Evolutionary conservation across 2,113 vertebrate species (phyloP).

Genomic region (Gasterosteus nipponicus): DNA sequence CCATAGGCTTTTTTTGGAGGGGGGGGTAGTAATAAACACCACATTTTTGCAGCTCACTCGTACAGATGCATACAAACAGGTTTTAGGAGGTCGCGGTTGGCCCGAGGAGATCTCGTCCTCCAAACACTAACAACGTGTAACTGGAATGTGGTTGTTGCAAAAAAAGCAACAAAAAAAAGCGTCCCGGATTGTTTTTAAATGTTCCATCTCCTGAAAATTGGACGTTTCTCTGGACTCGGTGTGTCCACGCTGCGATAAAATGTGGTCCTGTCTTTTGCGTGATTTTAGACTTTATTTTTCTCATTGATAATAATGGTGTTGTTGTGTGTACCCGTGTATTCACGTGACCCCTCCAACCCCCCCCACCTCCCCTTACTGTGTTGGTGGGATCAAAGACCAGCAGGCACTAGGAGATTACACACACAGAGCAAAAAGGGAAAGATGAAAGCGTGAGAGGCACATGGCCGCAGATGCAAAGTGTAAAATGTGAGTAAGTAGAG

Average conservation of each 20-base stretch:
- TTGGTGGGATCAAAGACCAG: constrained; percentile 52
- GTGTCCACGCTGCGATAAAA: background rate
- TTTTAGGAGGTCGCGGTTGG: constrained; percentile 8
- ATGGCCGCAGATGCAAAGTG: constrained; percentile 37
- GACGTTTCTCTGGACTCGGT: background rate
- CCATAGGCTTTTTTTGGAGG: background rate
- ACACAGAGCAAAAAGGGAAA: constrained; percentile 9
- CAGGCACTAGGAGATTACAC: constrained; percentile 45
- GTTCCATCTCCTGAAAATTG: background rate
- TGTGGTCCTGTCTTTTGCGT: constrained; percentile 6
- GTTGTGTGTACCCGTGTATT: constrained; percentile 15
- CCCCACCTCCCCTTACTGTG: constrained; percentile 20
- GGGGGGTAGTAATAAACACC: background rate
- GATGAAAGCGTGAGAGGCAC: constrained; percentile 35
- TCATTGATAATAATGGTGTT: constrained; percentile 10
- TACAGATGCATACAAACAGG: constrained; percentile 9
- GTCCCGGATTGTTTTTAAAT: background rate
- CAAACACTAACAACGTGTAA: background rate
- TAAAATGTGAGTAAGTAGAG: constrained; percentile 39
- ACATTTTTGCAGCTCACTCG: background rate
- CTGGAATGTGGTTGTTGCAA: background rate
- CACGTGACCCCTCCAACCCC: constrained; percentile 24
- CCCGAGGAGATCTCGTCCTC: background rate
- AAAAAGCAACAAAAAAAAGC: background rate
- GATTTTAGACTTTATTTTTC: constrained; percentile 16